A percentile compares a stretch with the other conserved stretches of the same genome.
Evolutionary conservation across 2,797 vertebrate genomes (phyloP).

Genomic region (Hybognathus amarus): DNA sequence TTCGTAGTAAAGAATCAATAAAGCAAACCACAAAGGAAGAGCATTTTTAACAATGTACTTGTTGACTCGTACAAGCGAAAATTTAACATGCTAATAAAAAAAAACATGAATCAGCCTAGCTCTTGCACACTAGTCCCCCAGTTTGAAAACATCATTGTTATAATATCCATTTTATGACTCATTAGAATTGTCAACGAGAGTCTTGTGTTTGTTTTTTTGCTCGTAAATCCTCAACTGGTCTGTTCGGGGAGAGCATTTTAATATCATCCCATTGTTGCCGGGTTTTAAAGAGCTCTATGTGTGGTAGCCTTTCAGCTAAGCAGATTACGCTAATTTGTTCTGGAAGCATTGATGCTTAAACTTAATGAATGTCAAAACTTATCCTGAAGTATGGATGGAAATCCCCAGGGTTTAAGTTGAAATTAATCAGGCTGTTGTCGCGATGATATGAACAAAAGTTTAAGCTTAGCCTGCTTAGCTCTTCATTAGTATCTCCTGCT

Average conservation of each 20-base stretch:
- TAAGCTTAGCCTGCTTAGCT: conserved; percentile 2
- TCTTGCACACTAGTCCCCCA: not conserved
- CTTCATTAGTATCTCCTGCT: not conserved
- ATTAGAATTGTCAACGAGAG: not conserved
- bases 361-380: conserved; percentile 44
- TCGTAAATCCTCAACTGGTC: not conserved
- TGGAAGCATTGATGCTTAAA: conserved; percentile 37
- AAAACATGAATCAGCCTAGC: not conserved
- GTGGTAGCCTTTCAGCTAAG: conserved; percentile 34
- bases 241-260: conserved; percentile 19
- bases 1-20: conserved; percentile 37
- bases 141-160: not conserved
- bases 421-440: conserved; percentile 34
- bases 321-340: conserved; percentile 53
- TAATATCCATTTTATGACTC: conserved; percentile 1
- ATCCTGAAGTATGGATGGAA: not conserved
- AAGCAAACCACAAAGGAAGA: conserved; percentile 23
- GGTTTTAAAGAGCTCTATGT: conserved; percentile 35
- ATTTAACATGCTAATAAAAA: not conserved
- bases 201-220: not conserved
- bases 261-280: conserved; percentile 27
- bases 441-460: not conserved
- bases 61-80: not conserved
- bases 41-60: conserved; percentile 13
- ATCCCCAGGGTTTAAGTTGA: conserved; percentile 34